phyloP scores from a whole-genome alignment of 2,113 vertebrate genomes.

The Eurystomus gularis region DNA sequence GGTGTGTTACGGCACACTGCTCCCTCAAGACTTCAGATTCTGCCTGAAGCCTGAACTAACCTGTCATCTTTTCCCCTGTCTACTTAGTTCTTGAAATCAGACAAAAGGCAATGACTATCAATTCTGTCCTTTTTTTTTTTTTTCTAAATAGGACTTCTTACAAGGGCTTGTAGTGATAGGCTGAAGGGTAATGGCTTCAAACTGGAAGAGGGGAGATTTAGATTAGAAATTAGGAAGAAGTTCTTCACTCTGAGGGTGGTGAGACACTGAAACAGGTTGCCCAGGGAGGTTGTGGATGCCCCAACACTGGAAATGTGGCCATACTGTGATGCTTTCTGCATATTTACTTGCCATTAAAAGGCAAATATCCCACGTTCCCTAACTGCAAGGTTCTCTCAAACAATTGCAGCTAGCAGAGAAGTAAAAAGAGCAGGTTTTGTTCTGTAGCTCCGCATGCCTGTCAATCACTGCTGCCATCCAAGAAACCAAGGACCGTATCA shows the following conservation, averaged over 20 bases:
- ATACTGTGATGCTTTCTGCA: neutral
- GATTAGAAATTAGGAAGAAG: too few species aligned
- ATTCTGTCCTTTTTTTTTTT: neutral
- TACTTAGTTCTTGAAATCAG: neutral
- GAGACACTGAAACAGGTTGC: too few species aligned
- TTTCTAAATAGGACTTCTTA: too few species aligned
- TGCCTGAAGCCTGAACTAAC: neutral
- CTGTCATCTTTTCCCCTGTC: neutral
- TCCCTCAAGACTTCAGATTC: neutral
- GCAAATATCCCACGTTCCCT: neutral
- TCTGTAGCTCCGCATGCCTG: neutral
- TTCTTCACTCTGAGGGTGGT: too few species aligned
- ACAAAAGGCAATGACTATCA: neutral
- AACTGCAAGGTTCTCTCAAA: neutral
- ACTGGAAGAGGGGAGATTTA: too few species aligned
- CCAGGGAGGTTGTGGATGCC: too few species aligned
- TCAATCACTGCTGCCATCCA: neutral
- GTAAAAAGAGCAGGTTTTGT: neutral
- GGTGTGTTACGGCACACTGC: neutral
- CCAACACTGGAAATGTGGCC: neutral
- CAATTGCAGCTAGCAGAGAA: neutral
- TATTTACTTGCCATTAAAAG: neutral
- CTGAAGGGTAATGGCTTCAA: too few species aligned
- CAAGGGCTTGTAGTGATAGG: too few species aligned
- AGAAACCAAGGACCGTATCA: neutral